Conservation (phyloP, 53 echinoderm and acorn worm genomes). For the Astropecten irregularis region DNA sequence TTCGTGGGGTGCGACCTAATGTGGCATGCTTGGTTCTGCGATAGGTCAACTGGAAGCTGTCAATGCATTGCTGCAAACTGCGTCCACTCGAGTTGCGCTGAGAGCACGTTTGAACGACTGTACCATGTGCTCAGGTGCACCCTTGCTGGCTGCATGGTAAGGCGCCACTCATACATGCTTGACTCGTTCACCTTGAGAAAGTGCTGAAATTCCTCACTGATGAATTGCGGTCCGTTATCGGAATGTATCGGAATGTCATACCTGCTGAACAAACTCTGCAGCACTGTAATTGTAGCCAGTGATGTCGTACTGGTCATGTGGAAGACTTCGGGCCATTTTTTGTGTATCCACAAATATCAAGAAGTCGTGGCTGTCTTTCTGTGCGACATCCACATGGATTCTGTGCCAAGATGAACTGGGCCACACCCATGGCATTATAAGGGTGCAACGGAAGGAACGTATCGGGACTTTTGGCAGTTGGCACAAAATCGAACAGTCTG, state of each 20-base stretch:
- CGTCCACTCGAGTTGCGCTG: constrained; percentile 10
- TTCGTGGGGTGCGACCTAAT: too few species aligned
- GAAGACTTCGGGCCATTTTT: constrained; percentile 61
- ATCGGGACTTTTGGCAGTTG: constrained; percentile 26
- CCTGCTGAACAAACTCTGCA: constrained; percentile 34
- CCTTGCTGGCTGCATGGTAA: constrained; percentile 55
- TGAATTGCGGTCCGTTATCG: constrained; percentile 57
- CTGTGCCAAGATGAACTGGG: constrained; percentile 37
- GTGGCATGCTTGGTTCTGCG: neutral
- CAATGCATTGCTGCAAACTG: constrained; percentile 45
- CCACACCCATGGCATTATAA: constrained; percentile 63
- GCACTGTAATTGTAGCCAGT: constrained; percentile 22
- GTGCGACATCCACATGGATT: constrained; percentile 58
- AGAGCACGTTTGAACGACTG: constrained; percentile 47
- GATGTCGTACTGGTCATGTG: constrained; percentile 60
- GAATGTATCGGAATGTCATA: constrained; percentile 14
- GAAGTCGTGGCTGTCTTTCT: constrained; percentile 48
- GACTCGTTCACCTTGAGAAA: constrained; percentile 24
- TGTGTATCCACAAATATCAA: constrained; percentile 47
- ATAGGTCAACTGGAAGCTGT: constrained; percentile 39
- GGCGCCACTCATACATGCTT: constrained; percentile 39
- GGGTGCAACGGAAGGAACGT: constrained; percentile 44
- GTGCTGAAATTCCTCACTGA: too few species aligned
- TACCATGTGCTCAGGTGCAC: constrained; percentile 53
- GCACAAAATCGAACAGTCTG: constrained; percentile 10